Base-by-base conservation (phyloP, 2,797 vertebrate genomes). In the Prionace glauca region DNA sequence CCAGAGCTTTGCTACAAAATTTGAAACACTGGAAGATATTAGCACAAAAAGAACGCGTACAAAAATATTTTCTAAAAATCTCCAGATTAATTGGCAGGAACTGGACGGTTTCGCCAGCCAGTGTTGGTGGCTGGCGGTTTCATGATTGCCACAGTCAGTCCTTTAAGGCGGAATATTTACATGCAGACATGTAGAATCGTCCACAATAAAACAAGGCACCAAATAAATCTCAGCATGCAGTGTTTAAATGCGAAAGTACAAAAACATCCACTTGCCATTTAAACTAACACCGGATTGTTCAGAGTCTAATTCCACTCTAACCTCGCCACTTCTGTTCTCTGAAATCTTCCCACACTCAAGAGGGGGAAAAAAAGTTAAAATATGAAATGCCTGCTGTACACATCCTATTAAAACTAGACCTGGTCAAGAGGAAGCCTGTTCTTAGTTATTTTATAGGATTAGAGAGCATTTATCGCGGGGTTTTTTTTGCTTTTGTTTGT, bases 21-120 rank as follows among this genome's bases (percentile, higher is more conserved):
- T 96, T 95, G 98, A 95, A 95, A 98, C 98, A 98, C 97, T 97
- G 96, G 96, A 96, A 97, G 97, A 96, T 97, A 69, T 77, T 96
- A 96, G 96, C 98, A 98, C 98, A 96, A 97, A 97, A 97, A 97
- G 62, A 69, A 69, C 96, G 98, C 97, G 98, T 98, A 98, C 98
- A 99, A 98, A 99, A 99, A 99, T 99, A 99, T 97, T 97, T 97
- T 98, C 97, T 97, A 97, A 98, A 97, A 97, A 96, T 96, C 95
- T 96, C 98, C 97, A 98, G 98, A 98, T 98, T 98, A 99, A 98
- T 98, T 97, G 97, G 98, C 98, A 97, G 97, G 97, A 97, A 97
- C 95, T 98, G 96, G 98, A 98, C 98, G 98, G 98, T 98, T 98
- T 97, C 97, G 97, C 96, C 96, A 96, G 96, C 96, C 96, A 97